Evolutionary conservation across 2,888 invertebrate species (phyloP).

Genomic region (Eledona agricola): DNA sequence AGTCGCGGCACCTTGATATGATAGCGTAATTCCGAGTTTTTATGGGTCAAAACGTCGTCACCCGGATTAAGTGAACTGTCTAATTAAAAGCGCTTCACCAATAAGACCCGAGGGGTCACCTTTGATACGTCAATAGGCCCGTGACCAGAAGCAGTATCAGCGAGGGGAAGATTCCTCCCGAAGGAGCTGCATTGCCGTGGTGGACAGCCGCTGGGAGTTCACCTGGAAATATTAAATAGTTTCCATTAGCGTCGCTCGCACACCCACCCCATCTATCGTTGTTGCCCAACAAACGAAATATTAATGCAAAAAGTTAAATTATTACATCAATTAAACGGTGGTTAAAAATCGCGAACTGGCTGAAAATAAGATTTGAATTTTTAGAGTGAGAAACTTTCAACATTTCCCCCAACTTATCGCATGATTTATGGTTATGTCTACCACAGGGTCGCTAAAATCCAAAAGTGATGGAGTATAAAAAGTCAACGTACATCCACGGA

Average conservation of each 20-base stretch:
- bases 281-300: background rate
- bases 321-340: constrained; percentile 6
- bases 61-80: constrained; percentile 23
- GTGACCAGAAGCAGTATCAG: constrained; percentile 24
- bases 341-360: constrained; percentile 12
- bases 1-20: constrained; percentile 35
- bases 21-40: constrained; percentile 21
- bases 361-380: constrained; percentile 23
- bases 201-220: constrained; percentile 38
- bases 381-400: constrained; percentile 11
- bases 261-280: too few species aligned
- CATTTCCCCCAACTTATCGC: constrained; percentile 16
- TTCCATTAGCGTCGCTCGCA: too few species aligned
- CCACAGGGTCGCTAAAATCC: constrained; percentile 10
- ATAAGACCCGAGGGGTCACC: constrained; percentile 33
- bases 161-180: constrained; percentile 27
- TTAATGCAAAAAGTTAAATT: constrained; percentile 5
- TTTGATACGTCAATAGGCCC: constrained; percentile 23
- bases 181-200: constrained; percentile 36
- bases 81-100: constrained; percentile 28
- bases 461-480: constrained; percentile 3
- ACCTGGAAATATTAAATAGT: constrained; percentile 33
- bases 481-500: too few species aligned
- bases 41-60: constrained; percentile 20
- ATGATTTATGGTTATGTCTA: constrained; percentile 26